Evolutionary conservation across 2,888 invertebrate genomes (phyloP), one percentile per base, ranked within the genome.

Genomic region (Clitarchus hookeri): DNA sequence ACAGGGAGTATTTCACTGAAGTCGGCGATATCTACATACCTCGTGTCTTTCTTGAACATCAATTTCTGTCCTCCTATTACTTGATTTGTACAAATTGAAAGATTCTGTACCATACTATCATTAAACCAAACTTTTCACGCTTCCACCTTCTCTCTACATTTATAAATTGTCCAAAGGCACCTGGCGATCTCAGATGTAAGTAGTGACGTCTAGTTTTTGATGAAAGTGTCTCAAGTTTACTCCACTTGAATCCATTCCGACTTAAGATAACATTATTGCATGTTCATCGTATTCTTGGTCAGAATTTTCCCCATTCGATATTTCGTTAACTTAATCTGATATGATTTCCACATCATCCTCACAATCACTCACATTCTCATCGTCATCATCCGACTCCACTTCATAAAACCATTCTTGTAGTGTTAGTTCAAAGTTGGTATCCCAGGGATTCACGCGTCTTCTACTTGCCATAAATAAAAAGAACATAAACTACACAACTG

Each of bases 311-410:
- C n/a, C 36, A 13, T 65, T 23, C 65, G 65, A 65, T 16, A 65
- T 65, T 19, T 65, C 65, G 8, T 82, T 13, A 19, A 25, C 82
- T 26, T 6, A 4, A 19, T 27, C 36, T 36, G 27, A 27, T 82
- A 13, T 6, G 27, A 27, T 12, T 44, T 27, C 16, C 36, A 82
- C 27, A 19, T 82, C 19, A 13, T 26, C 19, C 44, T 82, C 82
- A 82, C 44, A 27, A 82, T 82, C 36, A 27, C 27, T 44, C 36
- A 36, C 82, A 82, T 82, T 44, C 19, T 82, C 82, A n/a, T 79
- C n/a, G 3, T 82, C 27, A n/a, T 53, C 53, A 6, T 65, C 65
- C n/a, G 65, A 65, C 23, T 65, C 65, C 65, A 65, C 23, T 65
- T 65, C n/a, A 65, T 65, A 0, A 11, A 65, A n/a, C 65, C 65